These are phyloP conservation scores for Psilopogon haemacephalus DNA, from an alignment of 2,113 vertebrate genomes.

Conservation along the genomic window DNA sequence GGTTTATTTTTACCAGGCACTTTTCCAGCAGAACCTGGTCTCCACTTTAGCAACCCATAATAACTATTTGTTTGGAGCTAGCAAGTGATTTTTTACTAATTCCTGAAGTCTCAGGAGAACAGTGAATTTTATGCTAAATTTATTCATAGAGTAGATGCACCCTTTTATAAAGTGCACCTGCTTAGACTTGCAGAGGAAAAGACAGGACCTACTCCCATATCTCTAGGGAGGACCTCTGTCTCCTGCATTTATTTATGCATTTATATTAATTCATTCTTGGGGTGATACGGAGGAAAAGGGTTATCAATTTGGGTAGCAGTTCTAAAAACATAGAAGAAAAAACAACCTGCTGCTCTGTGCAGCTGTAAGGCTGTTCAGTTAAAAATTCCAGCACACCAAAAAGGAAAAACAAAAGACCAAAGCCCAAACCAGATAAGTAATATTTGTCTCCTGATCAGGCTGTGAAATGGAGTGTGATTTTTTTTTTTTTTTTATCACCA, in stretches of 20 bases:
- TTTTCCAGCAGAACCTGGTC: not conserved
- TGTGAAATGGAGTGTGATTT: not conserved
- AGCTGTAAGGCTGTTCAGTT: not conserved
- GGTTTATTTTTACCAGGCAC: not conserved
- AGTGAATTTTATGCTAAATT: constrained; percentile 29
- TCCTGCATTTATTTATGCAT: not conserved
- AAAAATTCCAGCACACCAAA: not conserved
- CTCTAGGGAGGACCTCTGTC: not conserved
- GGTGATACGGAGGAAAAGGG: not conserved
- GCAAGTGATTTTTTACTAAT: constrained; percentile 30
- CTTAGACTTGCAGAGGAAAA: not conserved
- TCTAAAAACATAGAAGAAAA: not conserved
- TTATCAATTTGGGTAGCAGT: not conserved
- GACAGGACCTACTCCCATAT: not conserved
- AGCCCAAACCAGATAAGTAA: not conserved
- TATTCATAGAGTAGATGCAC: constrained; percentile 49
- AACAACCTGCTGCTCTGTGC: not conserved
- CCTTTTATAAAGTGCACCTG: constrained; percentile 5
- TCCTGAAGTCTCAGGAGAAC: not conserved
- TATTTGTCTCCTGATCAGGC: not conserved
- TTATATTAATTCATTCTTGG: not conserved
- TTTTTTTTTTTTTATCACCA: not conserved
- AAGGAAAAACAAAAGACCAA: not conserved
- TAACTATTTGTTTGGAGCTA: constrained; percentile 38
- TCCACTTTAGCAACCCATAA: not conserved